Evolutionary conservation across 2,797 vertebrate species (phyloP), one percentile per base, ranked within the genome.

Genomic region (Neomorphus geoffroyi): DNA sequence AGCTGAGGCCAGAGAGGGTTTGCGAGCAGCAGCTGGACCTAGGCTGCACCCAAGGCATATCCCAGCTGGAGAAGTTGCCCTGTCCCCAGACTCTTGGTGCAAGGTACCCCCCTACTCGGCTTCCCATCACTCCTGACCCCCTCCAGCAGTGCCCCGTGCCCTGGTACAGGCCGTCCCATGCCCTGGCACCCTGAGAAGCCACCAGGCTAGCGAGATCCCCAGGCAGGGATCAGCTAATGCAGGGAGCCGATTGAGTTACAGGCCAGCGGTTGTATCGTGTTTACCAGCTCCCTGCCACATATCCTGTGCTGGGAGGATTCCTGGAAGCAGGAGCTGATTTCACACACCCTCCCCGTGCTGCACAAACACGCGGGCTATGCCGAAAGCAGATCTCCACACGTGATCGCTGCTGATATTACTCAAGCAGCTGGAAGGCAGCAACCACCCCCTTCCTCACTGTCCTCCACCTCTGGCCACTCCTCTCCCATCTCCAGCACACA

Each of bases 301-400:
- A 51, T 84, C 81, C 90, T 80, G 45, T 83, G 77, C 94, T 46
- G 61, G 57, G 56, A 94, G 57, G 32, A 43, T 92, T 94, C 94
- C 95, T 88, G 88, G 95, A 94, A 97, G 87, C 12, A 1, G 79
- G 89, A 65, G 30, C 78, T 32, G 79, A 51, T 86, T 96, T 50
- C 48, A 3, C 83, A 90, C 32, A 56, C 61, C 62, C 57, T 75
- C 67, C 60, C 41, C 6, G 8, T 2, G 19, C 82, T 0, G 3
- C 53, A 26, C 69, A 84, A 84, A 81, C 70, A 79, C 3, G 3
- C 22, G 0, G 64, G 23, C 56, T 70, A 1, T 84, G 80, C 83
- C 41, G 7, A 93, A 92, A 94, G 81, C 91, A 71, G 62, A 78
- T 10, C 58, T 60, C 41, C 8, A 5, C 80, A 69, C 11, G 4